Evolutionary conservation across 1,140 invertebrate species (phyloP).

Genomic region (Aphelenchoides avenae): DNA sequence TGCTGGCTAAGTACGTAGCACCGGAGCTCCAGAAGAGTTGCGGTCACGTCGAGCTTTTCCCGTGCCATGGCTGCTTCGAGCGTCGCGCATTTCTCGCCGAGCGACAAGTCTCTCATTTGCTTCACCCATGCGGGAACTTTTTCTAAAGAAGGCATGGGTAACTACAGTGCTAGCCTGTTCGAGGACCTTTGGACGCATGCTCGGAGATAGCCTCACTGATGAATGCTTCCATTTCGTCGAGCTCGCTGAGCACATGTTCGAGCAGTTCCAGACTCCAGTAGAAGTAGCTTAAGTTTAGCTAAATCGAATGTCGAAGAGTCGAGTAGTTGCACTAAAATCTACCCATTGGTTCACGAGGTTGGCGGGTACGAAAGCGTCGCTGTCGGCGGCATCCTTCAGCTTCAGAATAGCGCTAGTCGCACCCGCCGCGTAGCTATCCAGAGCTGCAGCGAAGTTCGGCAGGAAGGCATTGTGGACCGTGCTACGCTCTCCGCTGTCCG

Average conservation of each 20-base stretch:
- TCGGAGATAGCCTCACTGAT: constrained; percentile 13
- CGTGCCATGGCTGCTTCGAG: constrained; percentile 15
- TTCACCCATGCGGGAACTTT: constrained; percentile 17
- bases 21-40: constrained; percentile 31
- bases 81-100: constrained; percentile 19
- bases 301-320: no score
- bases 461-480: no score
- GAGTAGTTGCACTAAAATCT: constrained; percentile 12
- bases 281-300: constrained; percentile 36
- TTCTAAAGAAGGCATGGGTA: constrained; percentile 9
- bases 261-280: constrained; percentile 42
- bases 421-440: no score
- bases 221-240: constrained; percentile 24
- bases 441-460: constrained; percentile 22
- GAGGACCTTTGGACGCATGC: not conserved
- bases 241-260: constrained; percentile 31
- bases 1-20: constrained; percentile 35
- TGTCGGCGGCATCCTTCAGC: constrained; percentile 16
- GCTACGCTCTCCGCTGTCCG: no score
- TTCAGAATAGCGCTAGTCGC: constrained; percentile 20
- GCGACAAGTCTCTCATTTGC: constrained; percentile 17
- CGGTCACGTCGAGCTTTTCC: not conserved
- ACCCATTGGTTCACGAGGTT: constrained; percentile 23
- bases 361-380: constrained; percentile 3
- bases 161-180: no score